These are phyloP conservation scores for Cossypha niveicapilla DNA, from an alignment of 2,797 vertebrate genomes.

Conservation along the genomic window DNA sequence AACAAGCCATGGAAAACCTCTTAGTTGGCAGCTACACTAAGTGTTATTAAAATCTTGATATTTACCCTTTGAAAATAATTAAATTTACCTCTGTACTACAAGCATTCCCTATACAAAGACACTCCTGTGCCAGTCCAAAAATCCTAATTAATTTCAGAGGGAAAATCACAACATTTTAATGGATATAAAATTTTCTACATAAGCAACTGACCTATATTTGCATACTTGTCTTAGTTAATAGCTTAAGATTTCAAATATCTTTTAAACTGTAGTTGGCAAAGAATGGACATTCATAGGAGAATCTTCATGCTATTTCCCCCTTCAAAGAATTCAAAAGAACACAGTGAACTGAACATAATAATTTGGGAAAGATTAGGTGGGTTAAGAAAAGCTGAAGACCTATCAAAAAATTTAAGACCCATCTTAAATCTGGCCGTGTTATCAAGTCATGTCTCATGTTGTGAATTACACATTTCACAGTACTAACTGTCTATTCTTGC, in stretches of 20 bases:
- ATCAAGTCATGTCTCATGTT: neutral
- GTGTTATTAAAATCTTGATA: neutral
- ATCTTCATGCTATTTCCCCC: neutral
- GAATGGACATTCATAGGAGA: neutral
- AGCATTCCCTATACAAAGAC: neutral
- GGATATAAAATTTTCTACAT: neutral
- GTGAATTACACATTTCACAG: neutral
- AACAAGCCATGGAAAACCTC: neutral
- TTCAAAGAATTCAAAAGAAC: neutral
- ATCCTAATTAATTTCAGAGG: conserved; percentile 48
- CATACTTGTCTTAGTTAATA: neutral
- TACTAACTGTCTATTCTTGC: neutral
- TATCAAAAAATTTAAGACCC: neutral
- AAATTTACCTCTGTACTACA: neutral
- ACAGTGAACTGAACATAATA: neutral
- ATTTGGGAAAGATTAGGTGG: neutral
- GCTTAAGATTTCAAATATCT: neutral
- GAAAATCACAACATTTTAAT: neutral
- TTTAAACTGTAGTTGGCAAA: neutral
- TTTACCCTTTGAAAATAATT: conserved; percentile 42
- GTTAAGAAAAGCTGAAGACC: neutral
- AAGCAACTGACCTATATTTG: neutral
- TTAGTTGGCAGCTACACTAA: neutral
- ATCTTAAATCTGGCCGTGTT: neutral
- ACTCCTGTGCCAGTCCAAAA: neutral